Evolutionary conservation across 2,888 invertebrate species (phyloP), one percentile per base, ranked within the genome.

Genomic region (Sacculina carcini): DNA sequence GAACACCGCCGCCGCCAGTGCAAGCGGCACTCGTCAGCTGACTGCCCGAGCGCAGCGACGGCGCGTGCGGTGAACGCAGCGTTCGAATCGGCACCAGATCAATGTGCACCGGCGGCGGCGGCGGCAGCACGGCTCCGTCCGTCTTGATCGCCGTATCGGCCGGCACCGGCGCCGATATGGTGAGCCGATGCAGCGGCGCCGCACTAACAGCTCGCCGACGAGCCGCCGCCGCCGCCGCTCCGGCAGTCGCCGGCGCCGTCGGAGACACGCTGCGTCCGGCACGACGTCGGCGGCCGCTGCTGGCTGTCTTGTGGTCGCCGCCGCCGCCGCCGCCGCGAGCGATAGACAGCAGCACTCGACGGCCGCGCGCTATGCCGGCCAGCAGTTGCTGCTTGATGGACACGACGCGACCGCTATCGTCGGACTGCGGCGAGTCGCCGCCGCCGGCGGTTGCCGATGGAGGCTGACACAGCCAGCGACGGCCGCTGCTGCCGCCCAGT

Each of bases 11-110:
- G 51, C 59, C 54, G 53, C 59, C 49, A 53, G 58, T 56, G 50
- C 59, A 7, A 54, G 54, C n/a, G n/a, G n/a, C n/a, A n/a, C n/a
- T n/a, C n/a, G n/a, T n/a, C n/a, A n/a, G n/a, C n/a, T n/a, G 24
- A 56, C 52, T n/a, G 54, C 44, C 7, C 55, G 61, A 72, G 73
- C 50, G 70, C 28, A 44, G 16, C 5, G 42, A 44, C 9, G n/a
- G 42, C 42, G 16, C 16, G 28, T 44, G 42, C 1, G 42, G 28
- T 5, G 42, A n/a, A n/a, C n/a, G 28, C n/a, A 16, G 4, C 16
- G 42, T 44, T 7, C 42, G 42, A 28, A 44, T 44, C 28, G 42
- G 42, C 42, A 44, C 42, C 28, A 44, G 28, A 3, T 26, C 26
- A n/a, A 16, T 16, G 28, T 44, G 42, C 28, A 44, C 42, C n/a